A percentile compares a stretch with the other conserved stretches of the same genome.
These are phyloP conservation scores for Lasioglossum baleicum DNA, from an alignment of 1,140 invertebrate species.

Conservation along the genomic window DNA sequence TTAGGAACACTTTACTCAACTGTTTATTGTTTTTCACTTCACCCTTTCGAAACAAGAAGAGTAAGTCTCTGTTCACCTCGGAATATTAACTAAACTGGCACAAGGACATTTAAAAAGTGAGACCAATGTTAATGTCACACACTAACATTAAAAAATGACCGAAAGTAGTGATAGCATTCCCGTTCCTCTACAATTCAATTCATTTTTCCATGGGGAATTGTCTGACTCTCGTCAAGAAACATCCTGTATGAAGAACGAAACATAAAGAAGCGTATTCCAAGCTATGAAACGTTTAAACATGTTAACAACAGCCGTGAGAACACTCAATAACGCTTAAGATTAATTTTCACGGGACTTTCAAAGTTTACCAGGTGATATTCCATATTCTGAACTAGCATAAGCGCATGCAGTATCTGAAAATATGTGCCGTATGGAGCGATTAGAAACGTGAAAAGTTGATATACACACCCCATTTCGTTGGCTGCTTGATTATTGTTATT, in stretches of 20 bases:
- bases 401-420: slow-evolving; percentile 12
- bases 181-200: background rate
- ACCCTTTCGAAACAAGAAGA: too few species aligned
- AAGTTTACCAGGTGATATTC: background rate
- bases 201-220: background rate
- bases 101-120: too few species aligned
- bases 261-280: slow-evolving; percentile 16
- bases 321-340: background rate
- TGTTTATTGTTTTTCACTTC: too few species aligned
- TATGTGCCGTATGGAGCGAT: slow-evolving; percentile 6
- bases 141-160: too few species aligned
- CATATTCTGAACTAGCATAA: background rate
- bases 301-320: slow-evolving; percentile 1
- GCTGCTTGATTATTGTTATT: slow-evolving; percentile 74
- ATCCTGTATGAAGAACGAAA: slow-evolving; percentile 3
- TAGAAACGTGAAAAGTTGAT: slow-evolving; percentile 31
- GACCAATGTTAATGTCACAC: too few species aligned
- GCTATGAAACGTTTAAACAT: slow-evolving; percentile 5
- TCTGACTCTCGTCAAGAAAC: background rate
- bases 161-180: too few species aligned
- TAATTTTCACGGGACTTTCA: background rate
- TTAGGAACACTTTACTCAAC: too few species aligned
- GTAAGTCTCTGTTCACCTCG: too few species aligned
- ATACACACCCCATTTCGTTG: slow-evolving; percentile 77
- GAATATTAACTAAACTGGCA: too few species aligned